Evolutionary conservation across 1,140 invertebrate genomes (phyloP).

Genomic region (Microplitis demolitor): DNA sequence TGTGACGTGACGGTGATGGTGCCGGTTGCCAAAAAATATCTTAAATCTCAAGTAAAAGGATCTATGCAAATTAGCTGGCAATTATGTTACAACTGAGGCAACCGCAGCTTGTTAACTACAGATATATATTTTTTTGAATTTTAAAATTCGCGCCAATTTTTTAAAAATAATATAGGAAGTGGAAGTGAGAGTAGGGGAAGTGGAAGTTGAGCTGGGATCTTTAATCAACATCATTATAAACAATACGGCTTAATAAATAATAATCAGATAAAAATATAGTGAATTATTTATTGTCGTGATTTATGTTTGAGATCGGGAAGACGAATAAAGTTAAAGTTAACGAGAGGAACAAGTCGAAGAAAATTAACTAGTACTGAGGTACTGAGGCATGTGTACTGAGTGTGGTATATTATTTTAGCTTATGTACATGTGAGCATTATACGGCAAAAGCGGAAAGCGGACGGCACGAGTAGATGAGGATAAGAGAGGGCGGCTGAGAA

Average conservation of each 20-base stretch:
- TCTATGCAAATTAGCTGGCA: slow-evolving; percentile 41
- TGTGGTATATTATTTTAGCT: too few relatives aligned
- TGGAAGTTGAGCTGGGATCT: too few relatives aligned
- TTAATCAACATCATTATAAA: background rate
- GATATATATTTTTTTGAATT: background rate
- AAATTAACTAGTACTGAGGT: background rate
- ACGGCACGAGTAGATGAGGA: too few relatives aligned
- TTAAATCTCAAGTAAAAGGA: slow-evolving; percentile 4
- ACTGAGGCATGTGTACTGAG: too few relatives aligned
- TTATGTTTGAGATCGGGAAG: too few relatives aligned
- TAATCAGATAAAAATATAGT: background rate
- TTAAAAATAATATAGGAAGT: too few relatives aligned
- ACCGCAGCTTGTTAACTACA: slow-evolving; percentile 37
- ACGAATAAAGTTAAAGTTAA: background rate
- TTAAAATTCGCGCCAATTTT: too few relatives aligned
- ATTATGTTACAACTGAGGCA: slow-evolving; percentile 39
- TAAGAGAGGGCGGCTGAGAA: too few relatives aligned
- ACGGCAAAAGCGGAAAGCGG: too few relatives aligned
- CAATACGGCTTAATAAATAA: background rate
- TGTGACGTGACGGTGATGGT: background rate
- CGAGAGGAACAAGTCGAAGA: slow-evolving; percentile 4
- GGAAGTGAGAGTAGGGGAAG: too few relatives aligned
- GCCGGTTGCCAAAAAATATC: background rate
- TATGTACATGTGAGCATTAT: too few relatives aligned
- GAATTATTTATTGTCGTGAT: too few relatives aligned